phyloP scores from a whole-genome alignment of 2,797 vertebrate species.

The Xerus rutilus region DNA sequence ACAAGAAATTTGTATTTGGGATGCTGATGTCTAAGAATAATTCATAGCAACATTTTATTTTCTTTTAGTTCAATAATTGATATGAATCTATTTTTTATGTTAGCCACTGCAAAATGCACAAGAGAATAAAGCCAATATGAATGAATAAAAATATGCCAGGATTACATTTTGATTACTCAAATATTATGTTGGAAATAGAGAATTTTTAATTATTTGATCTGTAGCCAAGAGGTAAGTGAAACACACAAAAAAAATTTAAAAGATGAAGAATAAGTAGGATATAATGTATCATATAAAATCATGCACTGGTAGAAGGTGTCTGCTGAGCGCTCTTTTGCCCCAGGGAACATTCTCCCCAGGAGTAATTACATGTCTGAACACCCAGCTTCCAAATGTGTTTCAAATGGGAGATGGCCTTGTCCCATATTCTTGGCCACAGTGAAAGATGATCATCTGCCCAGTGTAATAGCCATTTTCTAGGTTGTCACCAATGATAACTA shows the following conservation, averaged over 20 bases:
- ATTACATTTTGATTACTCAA: conserved; percentile 17
- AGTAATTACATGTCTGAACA: background rate
- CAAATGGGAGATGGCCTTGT: background rate
- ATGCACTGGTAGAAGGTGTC: background rate
- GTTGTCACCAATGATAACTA: background rate
- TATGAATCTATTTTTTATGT: background rate
- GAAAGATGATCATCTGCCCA: background rate
- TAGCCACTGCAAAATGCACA: background rate
- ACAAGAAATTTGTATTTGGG: background rate
- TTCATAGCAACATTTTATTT: conserved; percentile 28
- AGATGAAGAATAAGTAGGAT: background rate
- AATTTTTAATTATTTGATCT: background rate
- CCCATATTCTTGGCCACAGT: background rate
- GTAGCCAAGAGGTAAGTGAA: background rate
- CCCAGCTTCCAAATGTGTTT: background rate
- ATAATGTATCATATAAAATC: background rate
- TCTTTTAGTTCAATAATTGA: background rate
- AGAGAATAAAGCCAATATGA: background rate
- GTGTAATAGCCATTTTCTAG: background rate
- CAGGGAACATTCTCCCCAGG: background rate
- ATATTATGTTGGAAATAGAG: background rate
- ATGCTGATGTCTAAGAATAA: background rate
- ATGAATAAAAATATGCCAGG: background rate
- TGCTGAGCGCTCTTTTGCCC: background rate
- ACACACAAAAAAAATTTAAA: background rate